A percentile compares a stretch with the other conserved stretches of the same genome.
Evolutionary conservation across 2,113 vertebrate genomes (phyloP).

Genomic region (Hydrolagus affinis): DNA sequence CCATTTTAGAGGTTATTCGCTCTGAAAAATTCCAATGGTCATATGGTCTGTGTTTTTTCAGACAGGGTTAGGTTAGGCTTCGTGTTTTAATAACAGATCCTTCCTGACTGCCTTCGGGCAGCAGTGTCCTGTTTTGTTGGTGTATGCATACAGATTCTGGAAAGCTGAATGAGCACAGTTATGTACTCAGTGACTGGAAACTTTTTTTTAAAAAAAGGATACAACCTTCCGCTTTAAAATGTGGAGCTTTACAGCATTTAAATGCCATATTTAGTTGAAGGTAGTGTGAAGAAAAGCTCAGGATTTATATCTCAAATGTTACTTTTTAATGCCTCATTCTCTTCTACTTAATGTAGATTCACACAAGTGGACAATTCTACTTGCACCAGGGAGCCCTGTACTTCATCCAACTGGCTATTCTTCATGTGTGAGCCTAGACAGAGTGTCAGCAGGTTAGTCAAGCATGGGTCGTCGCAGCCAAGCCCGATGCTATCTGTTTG

Average conservation of each 20-base stretch:
- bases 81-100: conserved; percentile 30
- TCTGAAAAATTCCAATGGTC: conserved; percentile 19
- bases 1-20: conserved; percentile 7
- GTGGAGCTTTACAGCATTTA: not conserved
- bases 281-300: not conserved
- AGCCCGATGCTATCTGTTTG: not conserved
- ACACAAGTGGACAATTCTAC: too few relatives aligned
- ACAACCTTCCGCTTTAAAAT: not conserved
- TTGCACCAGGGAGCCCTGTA: too few relatives aligned
- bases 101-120: conserved; percentile 24
- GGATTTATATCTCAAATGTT: not conserved
- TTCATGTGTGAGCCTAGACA: too few relatives aligned
- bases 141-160: conserved; percentile 1
- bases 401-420: too few relatives aligned
- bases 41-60: conserved; percentile 12
- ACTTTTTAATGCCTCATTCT: conserved; percentile 22
- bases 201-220: conserved; percentile 1
- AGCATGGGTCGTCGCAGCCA: not conserved
- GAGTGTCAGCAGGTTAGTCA: not conserved
- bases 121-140: conserved; percentile 16
- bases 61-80: conserved; percentile 22
- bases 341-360: not conserved
- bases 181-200: not conserved
- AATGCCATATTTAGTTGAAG: not conserved
- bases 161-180: conserved; percentile 24